Base-by-base conservation (phyloP, 2,888 invertebrate genomes). In the Drosophila atripex region DNA sequence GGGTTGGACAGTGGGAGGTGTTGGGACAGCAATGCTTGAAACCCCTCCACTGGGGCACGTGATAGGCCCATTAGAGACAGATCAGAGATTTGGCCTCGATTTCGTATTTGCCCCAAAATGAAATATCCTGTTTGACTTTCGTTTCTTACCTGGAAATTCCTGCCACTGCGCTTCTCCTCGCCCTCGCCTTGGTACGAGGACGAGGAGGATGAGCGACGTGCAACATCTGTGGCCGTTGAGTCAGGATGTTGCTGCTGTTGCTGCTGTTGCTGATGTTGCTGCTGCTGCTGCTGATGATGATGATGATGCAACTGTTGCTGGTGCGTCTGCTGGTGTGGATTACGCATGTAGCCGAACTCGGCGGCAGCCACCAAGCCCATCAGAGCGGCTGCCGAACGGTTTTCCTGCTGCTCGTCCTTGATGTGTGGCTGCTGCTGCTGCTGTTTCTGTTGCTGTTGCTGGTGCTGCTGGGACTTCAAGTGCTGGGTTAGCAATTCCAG, bases 241-340 rank as follows among this genome's bases (percentile, higher is more conserved):
- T 91, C 91, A 66, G 91, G 91, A 85, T 91, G 90, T 77, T 91
- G 90, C 74, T 90, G 90, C 69, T 82, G 87, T 21, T 76, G 83
- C 5, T 73, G 84, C 21, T 71, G 80, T 11, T 77, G 78, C n/a
- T n/a, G n/a, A n/a, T n/a, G n/a, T n/a, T n/a, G n/a, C n/a, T n/a
- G n/a, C 12, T 80, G 73, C 14, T 80, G 78, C 16, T 66, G 70
- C 25, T 69, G 58, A 14, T 58, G 58, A 47, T 76, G 70, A 23
- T 77, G 80, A 35, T 75, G 80, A 39, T 76, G 77, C 28, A 65
- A 65, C 46, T 71, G 75, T 21, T 74, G 75, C 18, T 76, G 73
- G 63, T 83, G 79, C 35, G 77, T 84, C 76, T 84, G 84, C 73
- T 90, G 75, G 78, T 89, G 80, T 77, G 88, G 88, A 76, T 89